These are phyloP conservation scores for Acanthurus lineatus DNA, from an alignment of 2,797 vertebrate species.

Conservation along the genomic window DNA sequence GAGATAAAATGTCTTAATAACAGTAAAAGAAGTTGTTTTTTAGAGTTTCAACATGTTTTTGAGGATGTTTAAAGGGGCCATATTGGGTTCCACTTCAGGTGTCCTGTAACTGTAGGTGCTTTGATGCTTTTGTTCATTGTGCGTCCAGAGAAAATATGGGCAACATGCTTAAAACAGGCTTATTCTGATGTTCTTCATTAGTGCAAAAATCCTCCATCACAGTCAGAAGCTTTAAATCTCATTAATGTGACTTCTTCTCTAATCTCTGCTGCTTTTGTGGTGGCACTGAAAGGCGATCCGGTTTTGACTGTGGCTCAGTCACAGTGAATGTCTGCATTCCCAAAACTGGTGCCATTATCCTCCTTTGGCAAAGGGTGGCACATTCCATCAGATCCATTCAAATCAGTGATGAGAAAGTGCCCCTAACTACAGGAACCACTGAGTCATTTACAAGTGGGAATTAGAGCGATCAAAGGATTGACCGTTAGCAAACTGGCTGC, in stretches of 20 bases:
- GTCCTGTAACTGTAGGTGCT: neutral
- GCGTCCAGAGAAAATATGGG: neutral
- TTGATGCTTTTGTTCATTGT: neutral
- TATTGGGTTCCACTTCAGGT: neutral
- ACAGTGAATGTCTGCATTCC: slow-evolving; percentile 7
- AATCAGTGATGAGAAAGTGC: slow-evolving; percentile 25
- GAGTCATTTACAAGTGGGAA: slow-evolving; percentile 55
- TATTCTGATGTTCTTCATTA: neutral
- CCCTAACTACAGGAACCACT: slow-evolving; percentile 35
- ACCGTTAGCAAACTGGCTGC: slow-evolving; percentile 9
- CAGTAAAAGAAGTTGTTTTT: too few species aligned
- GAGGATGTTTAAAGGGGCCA: neutral
- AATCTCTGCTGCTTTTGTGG: neutral
- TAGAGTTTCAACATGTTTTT: neutral
- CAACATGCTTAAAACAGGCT: neutral
- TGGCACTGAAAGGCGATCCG: slow-evolving; percentile 6
- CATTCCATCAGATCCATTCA: slow-evolving; percentile 22
- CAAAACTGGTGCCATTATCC: slow-evolving; percentile 7
- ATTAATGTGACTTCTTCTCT: neutral
- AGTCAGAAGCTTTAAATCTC: neutral
- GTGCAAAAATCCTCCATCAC: neutral
- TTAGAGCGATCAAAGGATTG: slow-evolving; percentile 22
- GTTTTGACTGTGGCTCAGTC: neutral
- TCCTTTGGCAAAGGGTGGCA: slow-evolving; percentile 1
- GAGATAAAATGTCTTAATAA: too few species aligned